Evolutionary conservation across 1,140 invertebrate genomes (phyloP).

Genomic region (Drosophila pseudoananassae): DNA sequence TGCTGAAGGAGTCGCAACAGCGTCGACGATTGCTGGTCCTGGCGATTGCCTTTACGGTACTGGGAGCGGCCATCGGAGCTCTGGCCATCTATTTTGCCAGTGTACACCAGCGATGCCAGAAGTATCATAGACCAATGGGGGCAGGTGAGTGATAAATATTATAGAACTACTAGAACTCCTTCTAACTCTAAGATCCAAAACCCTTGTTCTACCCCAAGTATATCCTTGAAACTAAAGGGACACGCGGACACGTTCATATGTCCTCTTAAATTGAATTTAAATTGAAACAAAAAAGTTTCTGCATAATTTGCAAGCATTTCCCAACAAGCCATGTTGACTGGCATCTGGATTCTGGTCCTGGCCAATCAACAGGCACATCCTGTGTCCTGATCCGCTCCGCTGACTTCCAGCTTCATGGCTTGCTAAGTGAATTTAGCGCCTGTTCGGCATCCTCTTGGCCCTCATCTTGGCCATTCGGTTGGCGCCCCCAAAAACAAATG

Average conservation of each 20-base stretch:
- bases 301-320: not conserved
- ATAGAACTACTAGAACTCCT: not conserved
- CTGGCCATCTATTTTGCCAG: constrained; percentile 82
- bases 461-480: constrained; percentile 1
- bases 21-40: constrained; percentile 71
- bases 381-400: constrained; percentile 15
- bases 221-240: not conserved
- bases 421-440: constrained; percentile 51
- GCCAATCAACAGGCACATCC: constrained; percentile 47
- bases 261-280: not conserved
- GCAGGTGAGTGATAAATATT: constrained; percentile 47
- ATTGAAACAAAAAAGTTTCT: not conserved
- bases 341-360: not conserved
- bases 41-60: constrained; percentile 77
- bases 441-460: not conserved
- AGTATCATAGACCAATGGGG: constrained; percentile 38
- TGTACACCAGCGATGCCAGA: constrained; percentile 66
- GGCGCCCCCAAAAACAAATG: constrained; percentile 26
- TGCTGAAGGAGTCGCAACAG: constrained; percentile 74
- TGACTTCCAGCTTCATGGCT: not conserved
- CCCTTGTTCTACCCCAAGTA: no score
- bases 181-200: no score
- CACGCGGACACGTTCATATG: not conserved
- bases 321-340: not conserved
- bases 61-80: constrained; percentile 80